phyloP scores from a whole-genome alignment of 2,797 vertebrate species.

The Pangasius djambal region DNA sequence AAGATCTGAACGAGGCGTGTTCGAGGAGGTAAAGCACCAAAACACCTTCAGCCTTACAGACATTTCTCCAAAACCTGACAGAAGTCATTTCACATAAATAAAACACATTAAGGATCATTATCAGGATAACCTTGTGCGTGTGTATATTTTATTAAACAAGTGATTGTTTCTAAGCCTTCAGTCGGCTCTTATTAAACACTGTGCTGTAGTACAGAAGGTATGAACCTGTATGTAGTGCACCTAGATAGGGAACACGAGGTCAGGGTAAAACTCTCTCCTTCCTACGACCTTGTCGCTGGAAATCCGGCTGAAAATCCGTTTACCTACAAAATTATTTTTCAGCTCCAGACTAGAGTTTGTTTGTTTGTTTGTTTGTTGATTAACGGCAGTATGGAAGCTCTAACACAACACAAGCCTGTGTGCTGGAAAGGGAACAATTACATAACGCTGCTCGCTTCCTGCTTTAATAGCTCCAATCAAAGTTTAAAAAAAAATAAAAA shows the following conservation, averaged over 20 bases:
- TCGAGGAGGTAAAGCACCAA: neutral
- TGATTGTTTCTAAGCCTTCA: too few species aligned
- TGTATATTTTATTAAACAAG: too few species aligned
- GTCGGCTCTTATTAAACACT: neutral
- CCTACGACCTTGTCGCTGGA: conserved; percentile 59
- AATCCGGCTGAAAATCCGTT: neutral
- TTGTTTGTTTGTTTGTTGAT: neutral
- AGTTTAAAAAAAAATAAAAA: neutral
- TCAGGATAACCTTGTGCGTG: too few species aligned
- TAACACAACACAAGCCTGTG: neutral
- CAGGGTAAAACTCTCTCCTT: neutral
- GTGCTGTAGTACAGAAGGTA: neutral
- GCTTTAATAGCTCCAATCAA: neutral
- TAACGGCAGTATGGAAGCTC: neutral
- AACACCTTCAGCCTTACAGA: neutral
- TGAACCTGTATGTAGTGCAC: too few species aligned
- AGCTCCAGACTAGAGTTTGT: too few species aligned
- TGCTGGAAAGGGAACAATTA: conserved; percentile 10
- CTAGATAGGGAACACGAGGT: neutral
- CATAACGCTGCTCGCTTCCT: conserved; percentile 5
- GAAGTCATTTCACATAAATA: too few species aligned
- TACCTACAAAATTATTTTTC: rapidly evolving
- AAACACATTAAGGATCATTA: too few species aligned
- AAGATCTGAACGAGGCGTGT: neutral
- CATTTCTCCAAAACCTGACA: neutral